A percentile compares a stretch with the other conserved stretches of the same genome.
Evolutionary conservation across 1,140 invertebrate species (phyloP).

Genomic region (Eupristina koningsbergeri): DNA sequence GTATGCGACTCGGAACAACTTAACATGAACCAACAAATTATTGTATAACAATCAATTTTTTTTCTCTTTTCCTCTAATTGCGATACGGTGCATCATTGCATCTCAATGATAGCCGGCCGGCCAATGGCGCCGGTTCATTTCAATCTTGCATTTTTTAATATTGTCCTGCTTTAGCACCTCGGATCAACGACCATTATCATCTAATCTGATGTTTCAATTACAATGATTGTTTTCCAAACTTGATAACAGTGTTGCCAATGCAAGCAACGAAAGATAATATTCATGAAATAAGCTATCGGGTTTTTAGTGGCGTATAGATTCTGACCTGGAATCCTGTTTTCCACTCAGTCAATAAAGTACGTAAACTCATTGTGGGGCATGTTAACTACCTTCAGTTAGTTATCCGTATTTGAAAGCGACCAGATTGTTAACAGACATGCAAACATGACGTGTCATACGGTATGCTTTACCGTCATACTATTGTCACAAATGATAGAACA

Average conservation of each 20-base stretch:
- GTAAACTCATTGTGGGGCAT: background rate
- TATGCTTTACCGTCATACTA: background rate
- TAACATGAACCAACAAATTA: background rate
- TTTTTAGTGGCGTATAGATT: background rate
- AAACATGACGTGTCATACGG: background rate
- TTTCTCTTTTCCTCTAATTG: slow-evolving; percentile 15
- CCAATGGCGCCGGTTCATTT: slow-evolving; percentile 45
- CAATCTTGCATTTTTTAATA: background rate
- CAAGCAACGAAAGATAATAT: background rate
- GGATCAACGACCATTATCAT: background rate
- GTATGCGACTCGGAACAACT: background rate
- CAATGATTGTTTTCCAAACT: background rate
- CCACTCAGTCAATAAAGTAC: background rate
- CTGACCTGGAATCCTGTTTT: background rate
- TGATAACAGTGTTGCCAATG: too few species aligned
- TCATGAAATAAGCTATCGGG: too few species aligned
- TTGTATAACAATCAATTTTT: background rate
- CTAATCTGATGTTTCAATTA: background rate
- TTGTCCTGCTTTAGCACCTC: background rate
- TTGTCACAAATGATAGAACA: background rate
- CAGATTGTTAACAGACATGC: background rate
- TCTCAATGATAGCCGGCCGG: slow-evolving; percentile 49
- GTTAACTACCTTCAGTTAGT: background rate
- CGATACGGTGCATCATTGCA: background rate
- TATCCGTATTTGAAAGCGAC: background rate